Conservation (phyloP, 2,113 vertebrate genomes). For the Phylloscopus trochiloides region DNA sequence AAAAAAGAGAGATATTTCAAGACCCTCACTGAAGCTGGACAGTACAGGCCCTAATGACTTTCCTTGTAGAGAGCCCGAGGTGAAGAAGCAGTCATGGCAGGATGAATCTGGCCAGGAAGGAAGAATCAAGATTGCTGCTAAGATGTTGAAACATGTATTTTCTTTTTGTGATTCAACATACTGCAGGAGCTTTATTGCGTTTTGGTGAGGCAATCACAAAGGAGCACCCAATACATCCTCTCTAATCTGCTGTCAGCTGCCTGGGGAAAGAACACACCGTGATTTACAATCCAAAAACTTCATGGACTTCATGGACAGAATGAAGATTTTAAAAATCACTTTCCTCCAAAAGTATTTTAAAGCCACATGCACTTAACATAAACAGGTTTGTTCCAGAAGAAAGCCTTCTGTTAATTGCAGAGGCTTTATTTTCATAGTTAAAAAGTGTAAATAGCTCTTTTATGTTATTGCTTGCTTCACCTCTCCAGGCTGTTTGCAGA, state of each 20-base stretch:
- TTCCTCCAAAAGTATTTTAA: neutral
- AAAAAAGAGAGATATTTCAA: neutral
- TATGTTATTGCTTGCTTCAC: neutral
- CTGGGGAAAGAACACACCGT: neutral
- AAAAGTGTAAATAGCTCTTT: conserved; percentile 28
- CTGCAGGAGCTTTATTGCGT: neutral
- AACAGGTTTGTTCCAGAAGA: neutral
- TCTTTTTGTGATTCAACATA: neutral
- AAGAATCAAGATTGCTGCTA: neutral
- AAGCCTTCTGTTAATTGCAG: neutral
- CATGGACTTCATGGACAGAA: neutral
- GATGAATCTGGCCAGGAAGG: neutral
- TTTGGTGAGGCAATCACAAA: neutral
- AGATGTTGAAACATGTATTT: neutral
- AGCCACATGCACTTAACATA: neutral
- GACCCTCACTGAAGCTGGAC: neutral
- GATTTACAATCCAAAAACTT: neutral
- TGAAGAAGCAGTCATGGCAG: neutral
- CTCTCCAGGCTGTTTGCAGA: neutral
- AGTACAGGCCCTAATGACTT: neutral
- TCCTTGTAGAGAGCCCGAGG: neutral
- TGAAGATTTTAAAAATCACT: neutral
- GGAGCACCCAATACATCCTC: neutral
- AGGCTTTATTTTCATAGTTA: neutral
- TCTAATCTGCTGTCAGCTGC: neutral